Evolutionary conservation across 2,113 vertebrate genomes (phyloP).

Genomic region (Syrrhaptes paradoxus): DNA sequence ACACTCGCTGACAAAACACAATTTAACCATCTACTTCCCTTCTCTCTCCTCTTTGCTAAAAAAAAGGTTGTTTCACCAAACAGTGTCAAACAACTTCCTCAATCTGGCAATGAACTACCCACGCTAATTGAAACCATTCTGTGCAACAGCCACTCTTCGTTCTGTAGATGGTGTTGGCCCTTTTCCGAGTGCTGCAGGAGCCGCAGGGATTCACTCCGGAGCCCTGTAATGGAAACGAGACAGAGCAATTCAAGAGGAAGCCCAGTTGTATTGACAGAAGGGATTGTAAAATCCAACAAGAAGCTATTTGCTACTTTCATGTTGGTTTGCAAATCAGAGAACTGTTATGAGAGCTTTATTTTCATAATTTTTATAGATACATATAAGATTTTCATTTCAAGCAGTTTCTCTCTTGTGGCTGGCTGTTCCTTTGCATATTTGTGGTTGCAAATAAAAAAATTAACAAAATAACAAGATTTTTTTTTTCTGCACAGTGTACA

Average conservation of each 20-base stretch:
- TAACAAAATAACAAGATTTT: not conserved
- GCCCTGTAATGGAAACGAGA: not conserved
- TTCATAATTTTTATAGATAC: no score
- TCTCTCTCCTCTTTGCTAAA: not conserved
- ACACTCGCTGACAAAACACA: not conserved
- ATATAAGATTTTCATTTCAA: not conserved
- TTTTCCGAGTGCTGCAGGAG: not conserved
- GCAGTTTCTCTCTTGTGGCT: not conserved
- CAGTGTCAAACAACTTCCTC: not conserved
- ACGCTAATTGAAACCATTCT: not conserved
- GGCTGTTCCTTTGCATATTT: not conserved
- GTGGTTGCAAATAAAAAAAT: not conserved
- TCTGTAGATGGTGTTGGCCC: not conserved
- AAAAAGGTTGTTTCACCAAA: not conserved
- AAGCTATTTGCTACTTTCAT: not conserved
- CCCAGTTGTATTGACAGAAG: not conserved
- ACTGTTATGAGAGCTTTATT: not conserved
- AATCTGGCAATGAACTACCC: not conserved
- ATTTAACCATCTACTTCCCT: not conserved
- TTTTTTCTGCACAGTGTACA: slow-evolving; percentile 46
- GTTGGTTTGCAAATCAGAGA: not conserved
- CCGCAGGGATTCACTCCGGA: not conserved
- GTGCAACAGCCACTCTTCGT: not conserved
- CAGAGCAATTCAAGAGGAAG: not conserved
- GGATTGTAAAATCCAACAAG: not conserved